Base-by-base conservation (phyloP, 2,113 vertebrate genomes). In the Hydrolagus affinis region DNA sequence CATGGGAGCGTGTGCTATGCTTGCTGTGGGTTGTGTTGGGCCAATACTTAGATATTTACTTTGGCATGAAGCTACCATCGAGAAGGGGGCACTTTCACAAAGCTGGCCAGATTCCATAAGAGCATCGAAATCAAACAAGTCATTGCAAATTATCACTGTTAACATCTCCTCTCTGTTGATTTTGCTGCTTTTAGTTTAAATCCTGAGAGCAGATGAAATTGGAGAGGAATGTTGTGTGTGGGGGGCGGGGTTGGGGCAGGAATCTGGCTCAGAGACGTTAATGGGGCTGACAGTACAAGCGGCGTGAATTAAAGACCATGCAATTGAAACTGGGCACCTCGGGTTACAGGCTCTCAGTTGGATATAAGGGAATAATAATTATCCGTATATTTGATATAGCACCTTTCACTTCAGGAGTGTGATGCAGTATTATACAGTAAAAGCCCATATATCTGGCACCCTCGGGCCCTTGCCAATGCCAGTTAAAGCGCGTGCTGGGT, bases 1-100 rank as follows among this genome's bases (percentile, higher is more conserved):
- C 10, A 25, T 66, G 77, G 77, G 15, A 83, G 59, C 32, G 62
- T 30, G 32, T 4, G 10, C 15, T 66, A 28, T 4, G 10, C 15
- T 66, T 66, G 78, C 78, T 66, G 66, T 68, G 78, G 25, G 19
- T 83, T 66, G 60, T 68, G 78, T 83, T 66, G 25, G 15, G 60
- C 14, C 25, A 17, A 1, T 32, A 68, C 32, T 30, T 83, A 66
- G 64, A 19, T 32, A 68, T 68, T 83, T 83, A 68, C 66, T 4
- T 66, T 83, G 28, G 78, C 78, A 83, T 4, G 21, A 68, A 28
- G 15, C 62, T 19, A 83, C 11, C 44, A 8, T 66, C 25, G 66
- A 83, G 25, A 80, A 64, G 64, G 64, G 77, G 60, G 59, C 64
- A 57, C 23, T 44, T 44, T 80, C 60, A 66, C 62, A 30, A 30